Conservation (phyloP, 2,113 vertebrate genomes). For the Varanus komodoensis region DNA sequence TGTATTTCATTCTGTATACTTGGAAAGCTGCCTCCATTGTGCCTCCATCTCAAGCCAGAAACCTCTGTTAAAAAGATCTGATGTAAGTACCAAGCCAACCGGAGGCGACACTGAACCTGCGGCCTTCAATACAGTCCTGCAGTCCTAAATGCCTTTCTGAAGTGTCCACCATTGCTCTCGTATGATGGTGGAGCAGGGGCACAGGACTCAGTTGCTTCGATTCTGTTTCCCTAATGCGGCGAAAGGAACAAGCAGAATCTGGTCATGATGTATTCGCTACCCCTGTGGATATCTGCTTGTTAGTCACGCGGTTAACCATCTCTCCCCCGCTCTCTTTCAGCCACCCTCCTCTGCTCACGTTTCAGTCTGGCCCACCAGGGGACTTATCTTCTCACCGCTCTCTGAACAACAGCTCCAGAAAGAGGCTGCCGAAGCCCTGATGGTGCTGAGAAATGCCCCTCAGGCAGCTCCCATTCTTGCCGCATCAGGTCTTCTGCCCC, state of each 20-base stretch:
- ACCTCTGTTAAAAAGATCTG: neutral
- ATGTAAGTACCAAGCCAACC: neutral
- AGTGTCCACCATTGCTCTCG: no score
- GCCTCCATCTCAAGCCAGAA: neutral
- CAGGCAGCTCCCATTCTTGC: conserved; percentile 36
- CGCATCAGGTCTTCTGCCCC: conserved; percentile 9
- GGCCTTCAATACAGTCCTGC: neutral
- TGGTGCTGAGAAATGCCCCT: conserved; percentile 70
- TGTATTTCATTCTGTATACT: neutral
- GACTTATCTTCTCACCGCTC: conserved; percentile 20
- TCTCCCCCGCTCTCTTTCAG: conserved; percentile 29
- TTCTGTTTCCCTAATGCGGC: neutral
- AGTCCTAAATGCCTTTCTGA: neutral
- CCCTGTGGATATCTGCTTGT: neutral
- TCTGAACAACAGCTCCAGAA: conserved; percentile 65
- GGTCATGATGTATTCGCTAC: neutral
- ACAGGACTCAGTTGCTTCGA: no score
- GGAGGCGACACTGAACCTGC: neutral
- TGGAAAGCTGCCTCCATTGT: neutral
- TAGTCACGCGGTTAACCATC: neutral
- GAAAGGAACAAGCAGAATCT: neutral
- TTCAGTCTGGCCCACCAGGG: conserved; percentile 2
- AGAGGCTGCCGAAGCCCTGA: conserved; percentile 73
- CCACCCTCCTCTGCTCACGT: neutral
- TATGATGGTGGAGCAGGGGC: neutral